A percentile compares a stretch with the other conserved stretches of the same genome.
Evolutionary conservation across 1,140 invertebrate species (phyloP).

Genomic region (Neomicropteryx cornuta): DNA sequence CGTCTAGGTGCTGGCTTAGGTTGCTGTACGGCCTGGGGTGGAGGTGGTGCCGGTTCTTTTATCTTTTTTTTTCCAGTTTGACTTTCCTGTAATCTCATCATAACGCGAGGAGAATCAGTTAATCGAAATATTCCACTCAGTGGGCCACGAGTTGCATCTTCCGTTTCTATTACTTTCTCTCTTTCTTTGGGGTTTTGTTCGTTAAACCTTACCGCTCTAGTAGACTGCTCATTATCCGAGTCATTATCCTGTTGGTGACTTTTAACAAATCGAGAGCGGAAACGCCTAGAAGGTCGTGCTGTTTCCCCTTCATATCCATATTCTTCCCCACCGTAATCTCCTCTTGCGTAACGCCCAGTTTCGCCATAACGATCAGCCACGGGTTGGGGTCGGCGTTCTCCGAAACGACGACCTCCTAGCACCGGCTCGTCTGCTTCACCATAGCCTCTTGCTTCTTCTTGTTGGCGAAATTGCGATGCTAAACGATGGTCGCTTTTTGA

Average conservation of each 20-base stretch:
- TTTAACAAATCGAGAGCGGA: slow-evolving; percentile 59
- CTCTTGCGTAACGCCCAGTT: slow-evolving; percentile 38
- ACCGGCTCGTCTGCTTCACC: slow-evolving; percentile 46
- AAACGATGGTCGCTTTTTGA: slow-evolving; percentile 89
- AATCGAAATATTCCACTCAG: slow-evolving; percentile 83
- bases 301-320: slow-evolving; percentile 48
- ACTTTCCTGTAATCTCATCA: slow-evolving; percentile 75
- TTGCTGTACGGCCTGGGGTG: slow-evolving; percentile 40
- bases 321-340: slow-evolving; percentile 50
- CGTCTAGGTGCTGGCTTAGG: slow-evolving; percentile 34
- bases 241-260: slow-evolving; percentile 55
- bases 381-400: slow-evolving; percentile 46
- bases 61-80: slow-evolving; percentile 68
- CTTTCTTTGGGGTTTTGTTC: slow-evolving; percentile 52
- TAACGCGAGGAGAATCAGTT: slow-evolving; percentile 78
- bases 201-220: slow-evolving; percentile 44
- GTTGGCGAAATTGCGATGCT: slow-evolving; percentile 78
- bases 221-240: slow-evolving; percentile 52
- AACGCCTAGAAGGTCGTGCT: slow-evolving; percentile 43
- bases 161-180: slow-evolving; percentile 75
- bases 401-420: slow-evolving; percentile 59
- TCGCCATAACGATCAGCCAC: slow-evolving; percentile 37
- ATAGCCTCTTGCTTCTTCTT: slow-evolving; percentile 58
- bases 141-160: slow-evolving; percentile 78
- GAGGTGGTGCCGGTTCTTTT: slow-evolving; percentile 40